Evolutionary conservation across 1,140 invertebrate genomes (phyloP), one percentile per base, ranked within the genome.

Genomic region (Nasonia vitripennis): DNA sequence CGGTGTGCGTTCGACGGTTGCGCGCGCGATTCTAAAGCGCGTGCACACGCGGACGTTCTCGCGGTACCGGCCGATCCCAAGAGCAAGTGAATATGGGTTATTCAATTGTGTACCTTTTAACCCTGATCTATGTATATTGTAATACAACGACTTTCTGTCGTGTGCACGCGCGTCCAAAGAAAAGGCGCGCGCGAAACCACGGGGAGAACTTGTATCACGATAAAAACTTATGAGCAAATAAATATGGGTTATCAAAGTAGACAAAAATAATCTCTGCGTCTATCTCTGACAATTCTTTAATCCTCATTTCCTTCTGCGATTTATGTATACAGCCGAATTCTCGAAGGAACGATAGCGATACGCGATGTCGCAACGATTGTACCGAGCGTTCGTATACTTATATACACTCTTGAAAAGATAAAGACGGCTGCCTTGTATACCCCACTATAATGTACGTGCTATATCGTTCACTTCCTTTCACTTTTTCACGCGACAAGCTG

Each of bases 161-260:
- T n/a, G 55, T 62, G 55, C 6, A 14, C 55, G 2, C 5, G 17
- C 20, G 55, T 62, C 6, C 1, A 45, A 7, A 45, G 73, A 31
- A 55, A 51, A 17, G 27, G 41, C 41, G 67, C 67, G 23, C 74
- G 55, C 23, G 14, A 31, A 27, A 37, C 10, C 12, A 14, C 37
- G 55, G 17, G 80, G 27, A 77, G n/a, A 34, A 34, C 17, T 77
- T 85, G 73, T 85, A 85, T 85, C 70, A 77, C 84, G 11, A 77
- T 85, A 10, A 81, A 81, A 81, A 67, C 45, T 73, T 34, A 85
- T 77, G n/a, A 85, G 20, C 34, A 85, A 81, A 85, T 85, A 85
- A 81, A 85, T 55, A 75, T 77, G 78, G 84, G 78, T 85, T 81
- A 81, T 85, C 37, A 77, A 85, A 80, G 37, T 41, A 83, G 20